phyloP scores from a whole-genome alignment of 1,140 invertebrate species.

The Lordiphosa stackelbergi region DNA sequence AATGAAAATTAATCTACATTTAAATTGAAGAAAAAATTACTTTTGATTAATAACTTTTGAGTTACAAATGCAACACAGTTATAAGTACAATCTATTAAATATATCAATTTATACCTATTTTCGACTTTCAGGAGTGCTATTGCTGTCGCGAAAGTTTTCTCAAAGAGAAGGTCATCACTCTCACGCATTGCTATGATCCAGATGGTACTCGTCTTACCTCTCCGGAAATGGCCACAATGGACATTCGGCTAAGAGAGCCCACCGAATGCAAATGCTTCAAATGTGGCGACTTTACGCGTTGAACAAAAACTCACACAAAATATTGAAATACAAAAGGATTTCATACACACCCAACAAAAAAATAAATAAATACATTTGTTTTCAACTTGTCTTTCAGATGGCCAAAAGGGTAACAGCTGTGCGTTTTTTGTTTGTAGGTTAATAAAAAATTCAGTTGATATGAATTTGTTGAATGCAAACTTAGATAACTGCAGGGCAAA shows the following conservation, averaged over 20 bases:
- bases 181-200: slow-evolving; percentile 91
- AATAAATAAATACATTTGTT: neutral
- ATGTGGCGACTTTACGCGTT: slow-evolving; percentile 87
- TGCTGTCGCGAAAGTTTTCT: slow-evolving; percentile 93
- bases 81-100: no score
- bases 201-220: slow-evolving; percentile 87
- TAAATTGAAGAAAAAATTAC: no score
- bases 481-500: no score
- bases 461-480: no score
- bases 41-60: no score
- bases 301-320: slow-evolving; percentile 48
- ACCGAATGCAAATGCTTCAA: slow-evolving; percentile 93
- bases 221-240: slow-evolving; percentile 83
- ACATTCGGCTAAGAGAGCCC: slow-evolving; percentile 89
- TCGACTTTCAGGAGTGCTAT: slow-evolving; percentile 86
- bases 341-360: slow-evolving; percentile 1
- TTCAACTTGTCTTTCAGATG: neutral
- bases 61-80: no score
- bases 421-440: no score
- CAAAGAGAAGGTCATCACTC: slow-evolving; percentile 86
- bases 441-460: no score
- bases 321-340: slow-evolving; percentile 22
- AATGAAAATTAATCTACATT: no score
- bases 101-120: slow-evolving; percentile 4
- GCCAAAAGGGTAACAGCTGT: neutral